Conservation (phyloP, 1,140 invertebrate genomes). For the Cyclargus thomasi region DNA sequence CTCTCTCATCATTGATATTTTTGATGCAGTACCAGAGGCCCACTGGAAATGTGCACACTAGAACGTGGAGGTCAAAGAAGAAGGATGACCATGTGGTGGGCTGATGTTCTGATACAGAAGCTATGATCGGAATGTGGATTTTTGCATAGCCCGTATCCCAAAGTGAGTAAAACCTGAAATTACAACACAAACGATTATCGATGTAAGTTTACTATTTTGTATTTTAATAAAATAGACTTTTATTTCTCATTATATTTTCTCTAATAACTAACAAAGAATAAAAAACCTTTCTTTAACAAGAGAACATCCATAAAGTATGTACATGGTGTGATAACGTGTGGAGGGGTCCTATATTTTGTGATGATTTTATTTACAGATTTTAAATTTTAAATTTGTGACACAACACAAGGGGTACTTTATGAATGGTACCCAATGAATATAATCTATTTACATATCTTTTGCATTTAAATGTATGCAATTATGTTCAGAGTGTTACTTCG, state of each 20-base stretch:
- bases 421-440: background rate
- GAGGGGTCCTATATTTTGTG: too few species aligned
- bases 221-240: too few species aligned
- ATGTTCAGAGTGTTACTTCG: background rate
- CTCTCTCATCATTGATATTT: conserved; percentile 97
- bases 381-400: too few species aligned
- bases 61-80: conserved; percentile 99
- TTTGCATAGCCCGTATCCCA: conserved; percentile 99
- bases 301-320: too few species aligned
- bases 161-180: conserved; percentile 93
- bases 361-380: too few species aligned
- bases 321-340: too few species aligned
- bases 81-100: conserved; percentile 99
- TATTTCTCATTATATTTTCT: background rate
- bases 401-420: too few species aligned
- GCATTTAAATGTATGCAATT: background rate
- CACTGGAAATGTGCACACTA: conserved; percentile 97
- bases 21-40: conserved; percentile 99
- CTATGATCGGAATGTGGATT: conserved; percentile 99
- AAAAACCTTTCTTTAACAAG: too few species aligned
- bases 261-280: too few species aligned
- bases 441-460: background rate
- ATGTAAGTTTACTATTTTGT: too few species aligned
- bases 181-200: background rate
- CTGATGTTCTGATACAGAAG: conserved; percentile 99